Percentiles rank a stretch among this genome's conserved stretches.
phyloP scores from a whole-genome alignment of 2,888 invertebrate genomes.

The Mimumesa dahlbomi region DNA sequence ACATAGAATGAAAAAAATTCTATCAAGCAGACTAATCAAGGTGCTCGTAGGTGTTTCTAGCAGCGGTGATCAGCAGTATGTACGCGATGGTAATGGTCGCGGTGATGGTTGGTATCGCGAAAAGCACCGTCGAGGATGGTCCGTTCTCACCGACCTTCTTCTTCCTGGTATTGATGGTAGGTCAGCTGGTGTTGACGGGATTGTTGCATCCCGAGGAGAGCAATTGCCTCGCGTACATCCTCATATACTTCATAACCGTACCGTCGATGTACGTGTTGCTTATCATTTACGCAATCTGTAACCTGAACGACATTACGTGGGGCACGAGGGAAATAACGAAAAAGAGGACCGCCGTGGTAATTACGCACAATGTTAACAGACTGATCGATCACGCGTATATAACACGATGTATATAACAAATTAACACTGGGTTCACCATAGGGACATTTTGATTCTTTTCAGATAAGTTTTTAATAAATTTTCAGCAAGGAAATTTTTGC shows the following conservation, averaged over 20 bases:
- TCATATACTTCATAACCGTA: conserved; percentile 83
- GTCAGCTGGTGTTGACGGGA: conserved; percentile 79
- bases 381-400: too few relatives aligned
- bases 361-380: conserved; percentile 14
- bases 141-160: conserved; percentile 80
- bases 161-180: conserved; percentile 80
- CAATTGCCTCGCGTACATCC: conserved; percentile 78
- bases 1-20: not conserved
- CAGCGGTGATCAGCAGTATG: conserved; percentile 79
- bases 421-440: not conserved
- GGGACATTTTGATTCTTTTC: not conserved
- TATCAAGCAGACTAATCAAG: not conserved
- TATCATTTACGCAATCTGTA: conserved; percentile 83
- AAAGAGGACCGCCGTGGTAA: conserved; percentile 75
- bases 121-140: conserved; percentile 79
- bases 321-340: conserved; percentile 83
- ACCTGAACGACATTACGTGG: conserved; percentile 85
- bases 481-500: too few relatives aligned
- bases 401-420: too few relatives aligned
- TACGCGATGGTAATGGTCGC: conserved; percentile 82
- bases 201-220: conserved; percentile 81
- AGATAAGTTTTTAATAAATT: not conserved
- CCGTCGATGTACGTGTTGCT: conserved; percentile 84
- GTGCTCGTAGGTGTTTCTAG: conserved; percentile 66
- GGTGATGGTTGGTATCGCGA: conserved; percentile 79